Conservation (phyloP, 2,113 vertebrate species). For the Accipiter cooperii region DNA sequence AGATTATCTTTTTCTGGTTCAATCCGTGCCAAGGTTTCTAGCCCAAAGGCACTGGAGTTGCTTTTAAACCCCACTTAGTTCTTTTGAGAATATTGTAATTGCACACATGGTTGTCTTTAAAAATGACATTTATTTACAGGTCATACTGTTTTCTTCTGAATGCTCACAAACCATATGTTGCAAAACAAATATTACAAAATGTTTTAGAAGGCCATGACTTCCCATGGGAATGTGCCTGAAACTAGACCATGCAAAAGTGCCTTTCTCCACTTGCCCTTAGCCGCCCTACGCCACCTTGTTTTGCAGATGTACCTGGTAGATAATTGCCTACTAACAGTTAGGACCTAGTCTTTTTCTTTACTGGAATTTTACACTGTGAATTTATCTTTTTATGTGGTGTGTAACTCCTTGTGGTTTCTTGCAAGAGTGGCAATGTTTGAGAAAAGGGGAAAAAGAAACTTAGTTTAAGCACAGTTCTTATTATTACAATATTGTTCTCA, state of each 20-base stretch:
- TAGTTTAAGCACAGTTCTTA: neutral
- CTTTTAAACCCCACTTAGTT: neutral
- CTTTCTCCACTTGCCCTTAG: neutral
- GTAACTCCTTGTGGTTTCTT: neutral
- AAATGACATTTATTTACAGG: constrained; percentile 9
- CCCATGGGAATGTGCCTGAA: neutral
- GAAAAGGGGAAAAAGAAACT: neutral
- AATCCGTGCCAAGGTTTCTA: neutral
- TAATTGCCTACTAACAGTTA: neutral
- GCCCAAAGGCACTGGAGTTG: neutral
- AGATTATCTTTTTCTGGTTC: neutral
- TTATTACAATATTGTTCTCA: neutral
- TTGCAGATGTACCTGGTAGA: accelerated
- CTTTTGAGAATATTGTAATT: neutral
- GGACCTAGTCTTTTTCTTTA: neutral
- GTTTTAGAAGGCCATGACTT: neutral
- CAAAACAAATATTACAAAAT: neutral
- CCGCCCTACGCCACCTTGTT: accelerated
- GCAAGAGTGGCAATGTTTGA: neutral
- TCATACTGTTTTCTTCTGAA: neutral
- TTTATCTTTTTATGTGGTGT: neutral
- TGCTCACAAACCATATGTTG: neutral
- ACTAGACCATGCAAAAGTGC: neutral
- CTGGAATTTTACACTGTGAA: neutral
- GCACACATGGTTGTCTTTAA: neutral